Conservation (phyloP, 2,113 vertebrate genomes). For the Peucedramus taeniatus region DNA sequence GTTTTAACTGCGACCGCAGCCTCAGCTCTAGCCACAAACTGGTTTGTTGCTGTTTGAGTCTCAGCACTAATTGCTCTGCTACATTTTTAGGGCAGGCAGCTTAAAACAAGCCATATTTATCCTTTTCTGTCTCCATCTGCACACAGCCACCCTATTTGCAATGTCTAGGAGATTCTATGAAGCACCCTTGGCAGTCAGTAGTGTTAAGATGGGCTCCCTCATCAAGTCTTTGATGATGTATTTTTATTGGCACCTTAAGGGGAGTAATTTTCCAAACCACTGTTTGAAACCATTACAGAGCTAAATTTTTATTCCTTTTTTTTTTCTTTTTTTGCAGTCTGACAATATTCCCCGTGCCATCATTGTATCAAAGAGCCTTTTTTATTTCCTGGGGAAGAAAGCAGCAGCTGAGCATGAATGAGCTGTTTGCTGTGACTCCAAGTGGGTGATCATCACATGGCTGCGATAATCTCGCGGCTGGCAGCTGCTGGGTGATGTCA, state of each 20-base stretch:
- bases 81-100: background rate
- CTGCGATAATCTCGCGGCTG: background rate
- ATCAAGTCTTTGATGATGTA: background rate
- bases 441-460: background rate
- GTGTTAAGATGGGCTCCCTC: background rate
- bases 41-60: background rate
- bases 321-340: background rate
- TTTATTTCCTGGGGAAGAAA: background rate
- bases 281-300: background rate
- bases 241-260: background rate
- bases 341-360: background rate
- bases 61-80: background rate
- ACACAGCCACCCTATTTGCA: background rate
- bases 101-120: background rate
- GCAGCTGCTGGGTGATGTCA: slow-evolving; percentile 44
- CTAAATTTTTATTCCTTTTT: background rate
- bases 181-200: background rate
- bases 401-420: slow-evolving; percentile 21
- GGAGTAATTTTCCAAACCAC: background rate
- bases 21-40: background rate
- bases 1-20: background rate
- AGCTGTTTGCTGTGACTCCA: background rate
- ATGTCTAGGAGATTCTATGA: background rate
- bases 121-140: background rate
- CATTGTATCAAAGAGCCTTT: background rate